A percentile compares a stretch with the other conserved stretches of the same genome.
These are phyloP conservation scores for Prunella strophiata DNA, from an alignment of 2,797 vertebrate genomes.

Conservation along the genomic window DNA sequence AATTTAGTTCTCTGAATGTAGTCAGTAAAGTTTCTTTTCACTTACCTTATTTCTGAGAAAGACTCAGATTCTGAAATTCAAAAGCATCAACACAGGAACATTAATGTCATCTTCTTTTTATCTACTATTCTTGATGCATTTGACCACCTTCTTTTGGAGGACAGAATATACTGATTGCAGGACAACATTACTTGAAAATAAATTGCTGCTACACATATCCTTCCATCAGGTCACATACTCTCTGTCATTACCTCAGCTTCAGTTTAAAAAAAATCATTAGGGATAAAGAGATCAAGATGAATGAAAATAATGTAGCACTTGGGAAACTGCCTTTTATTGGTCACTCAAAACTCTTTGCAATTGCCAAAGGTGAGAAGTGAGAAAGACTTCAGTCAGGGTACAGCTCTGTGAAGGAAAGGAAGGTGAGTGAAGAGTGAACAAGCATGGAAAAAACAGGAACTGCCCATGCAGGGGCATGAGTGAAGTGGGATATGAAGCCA, in stretches of 20 bases:
- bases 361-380: background rate
- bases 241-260: background rate
- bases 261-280: background rate
- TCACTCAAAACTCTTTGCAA: background rate
- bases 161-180: background rate
- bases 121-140: background rate
- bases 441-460: background rate
- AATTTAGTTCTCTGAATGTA: background rate
- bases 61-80: background rate
- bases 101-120: background rate
- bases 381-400: background rate
- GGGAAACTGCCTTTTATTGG: background rate
- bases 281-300: background rate
- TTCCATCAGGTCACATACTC: background rate
- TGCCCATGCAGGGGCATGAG: background rate
- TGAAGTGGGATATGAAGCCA: background rate
- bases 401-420: background rate
- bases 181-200: background rate
- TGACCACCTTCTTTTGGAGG: background rate
- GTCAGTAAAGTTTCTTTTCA: background rate
- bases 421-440: background rate
- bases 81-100: background rate
- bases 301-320: background rate
- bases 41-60: background rate
- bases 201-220: background rate